Evolutionary conservation across 2,888 invertebrate genomes (phyloP).

Genomic region (Sipha maydis): DNA sequence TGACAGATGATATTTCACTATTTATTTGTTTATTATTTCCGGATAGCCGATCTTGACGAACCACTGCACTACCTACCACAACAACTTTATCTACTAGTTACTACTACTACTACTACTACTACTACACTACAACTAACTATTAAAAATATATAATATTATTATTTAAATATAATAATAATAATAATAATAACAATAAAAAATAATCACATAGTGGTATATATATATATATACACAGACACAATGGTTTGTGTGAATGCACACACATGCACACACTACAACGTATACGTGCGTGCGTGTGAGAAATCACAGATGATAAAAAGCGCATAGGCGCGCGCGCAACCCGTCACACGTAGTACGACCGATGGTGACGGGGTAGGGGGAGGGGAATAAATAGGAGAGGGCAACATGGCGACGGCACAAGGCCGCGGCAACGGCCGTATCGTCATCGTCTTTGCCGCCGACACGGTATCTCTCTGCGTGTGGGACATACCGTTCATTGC

Average conservation of each 20-base stretch:
- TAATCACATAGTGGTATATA: neutral
- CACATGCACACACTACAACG: neutral
- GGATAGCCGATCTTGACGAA: neutral
- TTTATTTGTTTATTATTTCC: neutral
- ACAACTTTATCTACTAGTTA: too few species aligned
- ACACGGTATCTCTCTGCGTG: conserved; percentile 14
- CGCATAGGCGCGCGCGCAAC: neutral
- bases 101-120: too few species aligned
- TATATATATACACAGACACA: neutral
- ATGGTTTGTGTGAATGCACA: neutral
- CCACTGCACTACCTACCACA: too few species aligned
- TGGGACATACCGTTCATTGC: neutral
- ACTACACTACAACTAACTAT: neutral
- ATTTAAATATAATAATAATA: neutral
- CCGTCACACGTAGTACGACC: neutral
- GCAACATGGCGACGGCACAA: conserved; percentile 53
- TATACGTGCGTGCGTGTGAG: conserved; percentile 20
- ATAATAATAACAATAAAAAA: conserved; percentile 27
- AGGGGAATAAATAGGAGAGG: neutral
- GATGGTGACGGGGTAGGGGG: too few species aligned
- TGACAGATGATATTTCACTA: neutral
- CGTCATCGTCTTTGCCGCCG: neutral
- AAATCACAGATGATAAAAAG: conserved; percentile 50
- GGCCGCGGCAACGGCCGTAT: conserved; percentile 7
- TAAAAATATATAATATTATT: neutral